phyloP scores from a whole-genome alignment of 2,113 vertebrate genomes.

The Seriola quinqueradiata region DNA sequence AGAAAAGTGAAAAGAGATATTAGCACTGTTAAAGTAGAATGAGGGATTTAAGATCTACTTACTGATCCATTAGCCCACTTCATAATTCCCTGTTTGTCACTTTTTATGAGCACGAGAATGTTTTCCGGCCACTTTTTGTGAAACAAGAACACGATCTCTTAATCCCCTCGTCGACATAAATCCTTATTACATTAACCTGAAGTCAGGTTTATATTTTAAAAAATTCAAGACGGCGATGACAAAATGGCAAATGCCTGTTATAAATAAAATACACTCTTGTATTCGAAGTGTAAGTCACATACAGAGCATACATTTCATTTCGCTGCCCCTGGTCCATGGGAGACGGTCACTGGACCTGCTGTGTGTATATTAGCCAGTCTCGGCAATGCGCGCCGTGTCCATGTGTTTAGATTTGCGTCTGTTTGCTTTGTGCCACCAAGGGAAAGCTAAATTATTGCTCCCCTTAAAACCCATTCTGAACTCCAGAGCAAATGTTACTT shows the following conservation, averaged over 20 bases:
- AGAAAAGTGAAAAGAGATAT: conserved; percentile 3
- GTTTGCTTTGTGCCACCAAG: conserved; percentile 71
- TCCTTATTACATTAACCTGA: not conserved
- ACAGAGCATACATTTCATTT: conserved; percentile 6
- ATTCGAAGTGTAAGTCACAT: conserved; percentile 3
- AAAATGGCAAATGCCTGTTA: conserved; percentile 7
- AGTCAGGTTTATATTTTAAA: not conserved
- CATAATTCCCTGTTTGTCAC: conserved; percentile 13
- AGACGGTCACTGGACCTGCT: conserved; percentile 14
- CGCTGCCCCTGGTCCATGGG: conserved; percentile 9
- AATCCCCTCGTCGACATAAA: conserved; percentile 3
- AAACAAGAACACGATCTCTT: not conserved
- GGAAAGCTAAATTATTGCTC: conserved; percentile 70
- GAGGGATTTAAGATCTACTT: conserved; percentile 25
- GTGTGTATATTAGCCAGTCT: conserved; percentile 23
- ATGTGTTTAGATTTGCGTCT: conserved; percentile 49
- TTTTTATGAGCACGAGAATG: not conserved
- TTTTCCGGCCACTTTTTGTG: not conserved
- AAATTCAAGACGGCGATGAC: not conserved
- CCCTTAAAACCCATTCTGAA: conserved; percentile 55
- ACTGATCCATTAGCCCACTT: not conserved
- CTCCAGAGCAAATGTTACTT: conserved; percentile 61
- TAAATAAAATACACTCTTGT: conserved; percentile 1
- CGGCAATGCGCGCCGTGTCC: conserved; percentile 10
- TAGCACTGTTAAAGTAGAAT: conserved; percentile 23